These are phyloP conservation scores for Pangasius mekongensis DNA, from an alignment of 2,797 vertebrate genomes.

Conservation along the genomic window DNA sequence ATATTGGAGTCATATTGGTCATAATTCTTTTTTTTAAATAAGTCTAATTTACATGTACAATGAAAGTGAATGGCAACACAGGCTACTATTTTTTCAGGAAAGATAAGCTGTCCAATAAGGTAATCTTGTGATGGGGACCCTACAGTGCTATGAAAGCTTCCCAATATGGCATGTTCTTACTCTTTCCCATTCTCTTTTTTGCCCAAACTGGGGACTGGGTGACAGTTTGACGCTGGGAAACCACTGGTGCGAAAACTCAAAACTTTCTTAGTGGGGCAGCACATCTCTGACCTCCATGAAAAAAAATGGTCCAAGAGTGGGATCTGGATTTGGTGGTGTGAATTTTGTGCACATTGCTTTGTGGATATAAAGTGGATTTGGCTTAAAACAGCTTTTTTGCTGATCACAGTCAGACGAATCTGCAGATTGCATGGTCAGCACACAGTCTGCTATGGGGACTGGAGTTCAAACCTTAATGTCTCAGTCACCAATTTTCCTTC, in stretches of 20 bases:
- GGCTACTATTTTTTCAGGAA: too few relatives aligned
- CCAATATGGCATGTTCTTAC: not conserved
- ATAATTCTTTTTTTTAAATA: not conserved
- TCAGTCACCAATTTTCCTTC: not conserved
- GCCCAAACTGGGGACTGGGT: not conserved
- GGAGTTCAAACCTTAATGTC: not conserved
- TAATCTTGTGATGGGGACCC: not conserved
- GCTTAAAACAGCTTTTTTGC: not conserved
- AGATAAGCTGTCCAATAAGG: not conserved
- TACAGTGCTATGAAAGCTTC: not conserved
- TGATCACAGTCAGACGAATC: not conserved
- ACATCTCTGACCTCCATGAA: not conserved
- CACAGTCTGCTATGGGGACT: not conserved
- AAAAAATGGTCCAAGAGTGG: not conserved
- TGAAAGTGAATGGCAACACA: too few relatives aligned
- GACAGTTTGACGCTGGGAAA: not conserved
- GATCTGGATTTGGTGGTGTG: not conserved
- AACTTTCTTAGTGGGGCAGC: not conserved
- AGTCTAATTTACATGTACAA: not conserved
- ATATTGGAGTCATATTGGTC: not conserved
- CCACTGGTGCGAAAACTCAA: not conserved
- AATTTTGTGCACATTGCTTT: not conserved
- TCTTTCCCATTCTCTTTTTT: not conserved
- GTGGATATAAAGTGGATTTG: not conserved
- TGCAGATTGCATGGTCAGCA: not conserved